Evolutionary conservation across 2,113 vertebrate genomes (phyloP).

Genomic region (Entosphenus tridentatus): DNA sequence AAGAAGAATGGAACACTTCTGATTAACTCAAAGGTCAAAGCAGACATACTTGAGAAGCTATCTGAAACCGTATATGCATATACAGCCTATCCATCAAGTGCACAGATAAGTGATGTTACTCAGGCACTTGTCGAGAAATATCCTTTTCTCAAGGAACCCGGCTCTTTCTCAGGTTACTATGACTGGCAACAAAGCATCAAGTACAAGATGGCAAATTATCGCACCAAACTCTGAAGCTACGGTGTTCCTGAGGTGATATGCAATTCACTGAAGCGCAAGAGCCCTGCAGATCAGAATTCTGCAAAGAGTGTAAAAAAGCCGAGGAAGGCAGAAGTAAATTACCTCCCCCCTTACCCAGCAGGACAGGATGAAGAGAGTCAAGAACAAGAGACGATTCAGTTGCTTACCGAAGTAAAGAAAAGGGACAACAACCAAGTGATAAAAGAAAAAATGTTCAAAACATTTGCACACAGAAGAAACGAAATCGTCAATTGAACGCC

Average conservation of each 20-base stretch:
- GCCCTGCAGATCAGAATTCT: constrained; percentile 8
- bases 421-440: constrained; percentile 8
- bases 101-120: constrained; percentile 1
- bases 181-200: constrained; percentile 14
- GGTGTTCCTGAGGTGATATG: no score
- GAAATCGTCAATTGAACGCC: constrained; percentile 10
- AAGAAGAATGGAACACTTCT: constrained; percentile 1
- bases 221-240: constrained; percentile 10
- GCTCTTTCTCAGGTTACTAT: constrained; percentile 12
- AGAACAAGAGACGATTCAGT: background rate
- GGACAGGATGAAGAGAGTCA: constrained; percentile 8
- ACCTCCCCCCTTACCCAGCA: constrained; percentile 6
- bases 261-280: constrained; percentile 10
- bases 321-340: no score
- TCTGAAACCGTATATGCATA: constrained; percentile 11
- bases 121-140: constrained; percentile 13
- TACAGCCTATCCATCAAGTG: constrained; percentile 13
- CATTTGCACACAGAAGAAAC: constrained; percentile 10
- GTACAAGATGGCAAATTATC: constrained; percentile 15
- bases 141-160: no score
- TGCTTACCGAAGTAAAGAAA: constrained; percentile 10
- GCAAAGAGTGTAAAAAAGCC: constrained; percentile 11
- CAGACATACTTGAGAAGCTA: constrained; percentile 13
- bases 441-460: constrained; percentile 11
- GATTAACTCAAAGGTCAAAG: constrained; percentile 10